Evolutionary conservation across 2,113 vertebrate species (phyloP).

Genomic region (Myxocyprinus asiaticus): DNA sequence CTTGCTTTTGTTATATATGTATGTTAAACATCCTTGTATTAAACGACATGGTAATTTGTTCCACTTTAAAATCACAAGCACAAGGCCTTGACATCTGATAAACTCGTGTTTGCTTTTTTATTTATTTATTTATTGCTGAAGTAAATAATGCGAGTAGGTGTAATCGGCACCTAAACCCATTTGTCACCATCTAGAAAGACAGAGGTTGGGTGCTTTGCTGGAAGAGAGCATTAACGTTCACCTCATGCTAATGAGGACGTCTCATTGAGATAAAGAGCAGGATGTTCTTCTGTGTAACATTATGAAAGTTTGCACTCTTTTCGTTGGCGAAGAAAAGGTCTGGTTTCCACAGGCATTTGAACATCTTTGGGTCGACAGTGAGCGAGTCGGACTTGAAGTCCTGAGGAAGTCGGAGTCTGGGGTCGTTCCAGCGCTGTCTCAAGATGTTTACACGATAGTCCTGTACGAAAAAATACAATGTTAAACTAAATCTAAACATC

Average conservation of each 20-base stretch:
- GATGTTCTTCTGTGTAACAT: constrained; percentile 98
- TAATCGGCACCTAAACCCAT: neutral
- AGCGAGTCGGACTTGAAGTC: constrained; percentile 94
- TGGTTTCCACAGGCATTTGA: constrained; percentile 98
- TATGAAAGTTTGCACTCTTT: constrained; percentile 98
- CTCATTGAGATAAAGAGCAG: constrained; percentile 97
- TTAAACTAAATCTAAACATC: neutral
- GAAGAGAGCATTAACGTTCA: constrained; percentile 56
- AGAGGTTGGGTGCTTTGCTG: neutral
- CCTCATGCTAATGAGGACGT: constrained; percentile 99
- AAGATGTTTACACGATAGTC: constrained; percentile 97
- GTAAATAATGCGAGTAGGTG: neutral
- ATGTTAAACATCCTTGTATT: neutral
- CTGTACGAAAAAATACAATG: constrained; percentile 67
- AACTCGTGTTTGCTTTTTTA: constrained; percentile 10
- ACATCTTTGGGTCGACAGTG: constrained; percentile 97
- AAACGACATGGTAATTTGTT: constrained; percentile 1
- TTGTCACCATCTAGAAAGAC: constrained; percentile 24
- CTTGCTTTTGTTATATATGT: too few relatives aligned
- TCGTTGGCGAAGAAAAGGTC: constrained; percentile 98
- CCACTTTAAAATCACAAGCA: neutral
- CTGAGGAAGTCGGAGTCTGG: constrained; percentile 88
- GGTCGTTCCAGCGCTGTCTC: constrained; percentile 97
- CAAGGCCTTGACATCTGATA: constrained; percentile 6
- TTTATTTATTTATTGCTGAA: neutral